phyloP scores from a whole-genome alignment of 2,113 vertebrate species.

The Phyllopteryx taeniolatus region DNA sequence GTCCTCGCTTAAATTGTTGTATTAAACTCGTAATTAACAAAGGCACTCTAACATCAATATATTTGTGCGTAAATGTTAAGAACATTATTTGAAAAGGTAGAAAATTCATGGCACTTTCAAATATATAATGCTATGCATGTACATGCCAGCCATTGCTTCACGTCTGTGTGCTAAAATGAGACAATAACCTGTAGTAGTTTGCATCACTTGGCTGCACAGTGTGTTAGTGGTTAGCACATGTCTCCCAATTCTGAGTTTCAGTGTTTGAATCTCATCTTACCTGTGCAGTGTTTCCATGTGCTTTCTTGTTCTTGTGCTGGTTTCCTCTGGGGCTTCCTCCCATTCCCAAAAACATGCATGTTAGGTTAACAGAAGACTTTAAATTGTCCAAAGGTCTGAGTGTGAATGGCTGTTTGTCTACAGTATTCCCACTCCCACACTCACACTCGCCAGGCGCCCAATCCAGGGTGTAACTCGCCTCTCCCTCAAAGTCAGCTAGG shows the following conservation, averaged over 20 bases:
- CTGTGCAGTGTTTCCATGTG: not conserved
- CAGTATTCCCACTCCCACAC: no score
- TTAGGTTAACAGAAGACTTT: not conserved
- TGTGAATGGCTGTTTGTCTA: no score
- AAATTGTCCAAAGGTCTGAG: not conserved
- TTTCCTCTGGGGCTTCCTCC: not conserved
- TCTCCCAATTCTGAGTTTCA: not conserved
- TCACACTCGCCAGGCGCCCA: no score
- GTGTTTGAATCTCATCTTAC: not conserved
- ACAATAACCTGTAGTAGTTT: not conserved
- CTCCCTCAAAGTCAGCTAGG: no score
- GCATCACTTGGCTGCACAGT: not conserved
- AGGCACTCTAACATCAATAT: not conserved
- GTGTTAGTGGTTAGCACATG: not conserved
- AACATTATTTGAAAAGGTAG: no score
- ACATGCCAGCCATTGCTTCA: not conserved
- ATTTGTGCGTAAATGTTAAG: not conserved
- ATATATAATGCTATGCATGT: not conserved
- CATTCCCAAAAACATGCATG: not conserved
- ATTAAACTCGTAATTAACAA: not conserved
- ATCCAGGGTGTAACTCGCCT: no score
- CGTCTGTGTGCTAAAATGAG: not conserved
- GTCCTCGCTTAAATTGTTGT: not conserved
- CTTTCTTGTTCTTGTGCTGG: not conserved
- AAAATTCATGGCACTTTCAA: not conserved